Percentiles rank a stretch among this genome's conserved stretches.
These are phyloP conservation scores for Diceros bicornis DNA, from an alignment of 2,797 vertebrate species.

Conservation along the genomic window DNA sequence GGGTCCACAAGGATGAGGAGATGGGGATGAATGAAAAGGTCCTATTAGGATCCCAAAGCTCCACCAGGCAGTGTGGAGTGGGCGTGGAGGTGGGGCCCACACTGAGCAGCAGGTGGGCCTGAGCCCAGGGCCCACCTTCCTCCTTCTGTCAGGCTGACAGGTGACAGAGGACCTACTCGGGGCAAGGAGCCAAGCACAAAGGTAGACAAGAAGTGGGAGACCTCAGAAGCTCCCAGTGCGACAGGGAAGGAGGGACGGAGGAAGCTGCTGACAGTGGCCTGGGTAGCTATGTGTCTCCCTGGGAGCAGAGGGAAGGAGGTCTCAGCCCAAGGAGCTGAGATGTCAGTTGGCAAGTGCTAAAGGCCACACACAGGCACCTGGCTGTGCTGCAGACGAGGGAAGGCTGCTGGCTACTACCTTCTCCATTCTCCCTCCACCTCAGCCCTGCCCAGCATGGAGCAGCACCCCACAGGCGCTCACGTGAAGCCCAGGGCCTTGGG, in stretches of 20 bases:
- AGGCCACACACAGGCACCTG: not conserved
- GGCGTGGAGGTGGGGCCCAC: not conserved
- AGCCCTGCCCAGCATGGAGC: not conserved
- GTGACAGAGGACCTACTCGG: not conserved
- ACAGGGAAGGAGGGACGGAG: not conserved
- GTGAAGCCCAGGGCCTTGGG: not conserved
- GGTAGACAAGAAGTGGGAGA: not conserved
- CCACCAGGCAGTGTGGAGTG: accelerated
- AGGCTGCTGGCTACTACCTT: not conserved
- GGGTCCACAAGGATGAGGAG: not conserved
- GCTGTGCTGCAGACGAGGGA: not conserved
- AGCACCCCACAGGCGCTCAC: no score
- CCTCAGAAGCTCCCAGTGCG: not conserved
- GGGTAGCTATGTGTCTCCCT: not conserved
- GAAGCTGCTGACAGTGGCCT: not conserved
- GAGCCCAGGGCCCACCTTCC: not conserved
- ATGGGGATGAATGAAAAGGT: not conserved
- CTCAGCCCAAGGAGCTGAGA: not conserved
- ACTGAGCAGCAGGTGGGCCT: not conserved
- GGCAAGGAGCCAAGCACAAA: not conserved
- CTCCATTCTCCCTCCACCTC: not conserved
- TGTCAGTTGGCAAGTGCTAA: not conserved
- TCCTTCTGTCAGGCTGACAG: not conserved
- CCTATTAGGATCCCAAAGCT: not conserved
- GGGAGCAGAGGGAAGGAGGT: not conserved